phyloP scores from a whole-genome alignment of 1,140 invertebrate species.

The Procambarus virginalis region DNA sequence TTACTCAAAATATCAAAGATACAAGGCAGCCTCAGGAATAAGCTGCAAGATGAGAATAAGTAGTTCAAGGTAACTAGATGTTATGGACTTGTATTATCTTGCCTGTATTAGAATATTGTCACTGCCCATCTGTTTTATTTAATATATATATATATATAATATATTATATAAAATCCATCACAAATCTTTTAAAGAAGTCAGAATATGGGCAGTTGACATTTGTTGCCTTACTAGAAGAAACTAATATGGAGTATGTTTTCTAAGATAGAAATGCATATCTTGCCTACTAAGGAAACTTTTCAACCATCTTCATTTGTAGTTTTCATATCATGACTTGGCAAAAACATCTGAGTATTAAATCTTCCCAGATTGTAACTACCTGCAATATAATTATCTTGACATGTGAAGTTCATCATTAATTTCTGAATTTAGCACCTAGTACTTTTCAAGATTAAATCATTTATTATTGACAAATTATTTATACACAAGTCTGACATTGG shows the following conservation, averaged over 20 bases:
- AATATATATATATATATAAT: too few relatives aligned
- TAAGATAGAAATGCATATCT: background rate
- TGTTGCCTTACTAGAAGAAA: conserved; percentile 8
- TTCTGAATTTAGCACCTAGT: background rate
- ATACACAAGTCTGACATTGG: background rate
- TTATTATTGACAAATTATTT: background rate
- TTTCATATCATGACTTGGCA: background rate
- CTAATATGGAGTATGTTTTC: background rate
- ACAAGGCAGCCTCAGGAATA: background rate
- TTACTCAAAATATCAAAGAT: background rate
- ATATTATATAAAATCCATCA: too few relatives aligned
- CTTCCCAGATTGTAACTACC: background rate
- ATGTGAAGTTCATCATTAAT: background rate
- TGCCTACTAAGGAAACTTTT: background rate
- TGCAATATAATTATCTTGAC: background rate
- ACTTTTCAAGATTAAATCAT: background rate
- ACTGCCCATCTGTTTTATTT: background rate
- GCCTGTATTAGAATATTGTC: background rate
- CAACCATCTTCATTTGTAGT: background rate
- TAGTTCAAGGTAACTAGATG: background rate
- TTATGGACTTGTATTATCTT: background rate
- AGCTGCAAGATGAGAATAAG: background rate
- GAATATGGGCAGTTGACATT: background rate
- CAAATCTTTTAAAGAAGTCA: background rate
- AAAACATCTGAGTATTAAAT: background rate